phyloP scores from a whole-genome alignment of 2,888 invertebrate species.

The Idaea dimidiata region DNA sequence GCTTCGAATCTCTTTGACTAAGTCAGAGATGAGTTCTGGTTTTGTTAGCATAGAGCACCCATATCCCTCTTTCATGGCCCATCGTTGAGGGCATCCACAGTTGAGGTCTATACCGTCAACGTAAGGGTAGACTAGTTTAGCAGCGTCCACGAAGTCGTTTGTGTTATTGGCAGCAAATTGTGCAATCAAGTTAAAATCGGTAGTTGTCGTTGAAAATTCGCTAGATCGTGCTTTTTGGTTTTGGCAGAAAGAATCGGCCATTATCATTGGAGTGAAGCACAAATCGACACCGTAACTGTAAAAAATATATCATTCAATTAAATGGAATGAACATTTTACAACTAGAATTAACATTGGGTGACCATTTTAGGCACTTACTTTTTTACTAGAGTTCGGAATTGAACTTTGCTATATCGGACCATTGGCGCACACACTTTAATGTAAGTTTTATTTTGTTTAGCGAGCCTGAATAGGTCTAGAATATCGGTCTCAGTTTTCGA shows the following conservation, averaged over 20 bases:
- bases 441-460: constrained; percentile 72
- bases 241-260: constrained; percentile 95
- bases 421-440: constrained; percentile 95
- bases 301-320: constrained; percentile 28
- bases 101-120: constrained; percentile 97
- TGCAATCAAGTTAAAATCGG: constrained; percentile 92
- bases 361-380: constrained; percentile 54
- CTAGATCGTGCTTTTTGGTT: constrained; percentile 91
- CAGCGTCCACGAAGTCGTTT: constrained; percentile 91
- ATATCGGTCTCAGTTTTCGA: constrained; percentile 71
- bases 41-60: constrained; percentile 91
- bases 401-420: constrained; percentile 92
- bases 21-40: constrained; percentile 91
- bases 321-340: not conserved
- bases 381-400: constrained; percentile 71
- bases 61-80: constrained; percentile 95
- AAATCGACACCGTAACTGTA: constrained; percentile 91
- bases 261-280: constrained; percentile 97
- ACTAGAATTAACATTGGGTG: not conserved
- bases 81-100: constrained; percentile 98
- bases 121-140: constrained; percentile 90
- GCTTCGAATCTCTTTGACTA: constrained; percentile 88
- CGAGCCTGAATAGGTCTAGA: constrained; percentile 83
- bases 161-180: constrained; percentile 96
- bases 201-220: constrained; percentile 88